A percentile compares a stretch with the other conserved stretches of the same genome.
phyloP scores from a whole-genome alignment of 2,888 invertebrate species.

The Pristionchus fissidentatus region DNA sequence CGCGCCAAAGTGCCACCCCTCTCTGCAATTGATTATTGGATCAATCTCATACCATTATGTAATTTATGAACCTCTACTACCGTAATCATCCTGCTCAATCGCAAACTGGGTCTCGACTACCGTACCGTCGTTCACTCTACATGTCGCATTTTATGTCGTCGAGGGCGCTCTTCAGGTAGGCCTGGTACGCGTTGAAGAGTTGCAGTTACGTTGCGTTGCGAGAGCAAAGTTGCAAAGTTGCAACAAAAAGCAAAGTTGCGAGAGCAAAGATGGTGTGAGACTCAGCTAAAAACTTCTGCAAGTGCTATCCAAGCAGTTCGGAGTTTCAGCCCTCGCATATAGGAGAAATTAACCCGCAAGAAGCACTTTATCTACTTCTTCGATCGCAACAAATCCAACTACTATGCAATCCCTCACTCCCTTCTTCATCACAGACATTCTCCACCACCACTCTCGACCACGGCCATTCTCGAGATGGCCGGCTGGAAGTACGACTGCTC shows the following conservation, averaged over 20 bases:
- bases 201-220: too few species aligned
- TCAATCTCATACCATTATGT: too few species aligned
- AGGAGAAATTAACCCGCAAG: neutral
- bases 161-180: constrained; percentile 85
- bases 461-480: constrained; percentile 93
- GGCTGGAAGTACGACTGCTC: constrained; percentile 99
- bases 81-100: too few species aligned
- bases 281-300: neutral
- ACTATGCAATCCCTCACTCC: too few species aligned
- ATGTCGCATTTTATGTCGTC: constrained; percentile 85
- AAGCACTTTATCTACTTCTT: constrained; percentile 82
- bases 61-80: too few species aligned
- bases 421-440: constrained; percentile 98
- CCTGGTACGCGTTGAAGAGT: constrained; percentile 78
- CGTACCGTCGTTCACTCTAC: constrained; percentile 79
- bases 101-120: neutral
- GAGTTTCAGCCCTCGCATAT: neutral
- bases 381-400: neutral
- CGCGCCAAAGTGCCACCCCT: constrained; percentile 97
- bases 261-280: neutral
- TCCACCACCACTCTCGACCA: too few species aligned
- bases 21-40: too few species aligned
- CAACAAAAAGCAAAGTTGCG: neutral
- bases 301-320: neutral
- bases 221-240: neutral